Evolutionary conservation across 2,113 vertebrate species (phyloP), one percentile per base, ranked within the genome.

Genomic region (Salvelinus sp.): DNA sequence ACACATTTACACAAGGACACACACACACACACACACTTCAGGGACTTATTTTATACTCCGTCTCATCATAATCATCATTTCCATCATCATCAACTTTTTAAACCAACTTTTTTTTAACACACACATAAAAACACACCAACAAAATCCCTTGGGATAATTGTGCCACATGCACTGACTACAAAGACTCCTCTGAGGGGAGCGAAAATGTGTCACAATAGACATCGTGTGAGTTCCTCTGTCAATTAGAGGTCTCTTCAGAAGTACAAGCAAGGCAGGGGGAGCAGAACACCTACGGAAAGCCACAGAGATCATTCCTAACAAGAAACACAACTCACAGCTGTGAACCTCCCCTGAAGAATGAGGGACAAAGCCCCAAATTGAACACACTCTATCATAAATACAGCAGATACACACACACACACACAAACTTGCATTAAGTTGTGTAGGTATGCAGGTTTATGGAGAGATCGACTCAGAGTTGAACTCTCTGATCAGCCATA

Each of bases 1-100:
- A 57, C 54, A 57, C 54, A 71, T 47, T 67, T 64, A 67, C 44
- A 68, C 68, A 72, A 60, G 9, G 48, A 62, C 44, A 67, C 62
- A n/a, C 9, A 27, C 23, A 68, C 70, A 23, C 23, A n/a, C 9
- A 73, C 48, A 67, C 13, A 60, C 18, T 13, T 38, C 38, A 44
- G 38, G 38, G 9, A 44, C 20, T 4, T 57, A 20, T 57, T 57
- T 20, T 2, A 57, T 57, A 14, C 5, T 20, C 16, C 5, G 54
- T 20, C 18, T 57, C 18, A 10, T 38, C 33, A 38, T 44, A 6
- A 33, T 6, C 1, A 33, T 7, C 33, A 33, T 33, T 33, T 33
- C 5, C 38, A 44, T 54, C 13, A 54, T 54, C 50, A 54, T 20
- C 20, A 20, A 18, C 54, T 18, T 18, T 57, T 57, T 16, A 57